phyloP scores from a whole-genome alignment of 2,888 invertebrate genomes.

The Melolontha melolontha region DNA sequence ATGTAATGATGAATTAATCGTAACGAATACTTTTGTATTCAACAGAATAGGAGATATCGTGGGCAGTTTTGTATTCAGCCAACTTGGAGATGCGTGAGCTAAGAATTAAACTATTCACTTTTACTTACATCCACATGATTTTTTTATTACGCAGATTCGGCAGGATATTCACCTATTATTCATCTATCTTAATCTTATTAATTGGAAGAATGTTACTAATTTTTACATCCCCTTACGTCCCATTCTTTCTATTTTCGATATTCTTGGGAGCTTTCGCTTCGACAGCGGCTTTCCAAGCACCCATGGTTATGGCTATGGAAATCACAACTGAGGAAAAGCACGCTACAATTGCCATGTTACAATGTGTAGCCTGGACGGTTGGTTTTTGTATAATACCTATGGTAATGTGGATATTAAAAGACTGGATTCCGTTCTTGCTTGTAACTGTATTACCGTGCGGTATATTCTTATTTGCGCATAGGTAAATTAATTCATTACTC shows the following conservation, averaged over 20 bases:
- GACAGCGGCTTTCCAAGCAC: constrained; percentile 66
- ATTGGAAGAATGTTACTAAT: constrained; percentile 61
- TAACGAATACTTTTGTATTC: constrained; percentile 69
- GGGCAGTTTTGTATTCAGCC: constrained; percentile 70
- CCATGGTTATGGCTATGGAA: constrained; percentile 69
- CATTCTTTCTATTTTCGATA: constrained; percentile 12
- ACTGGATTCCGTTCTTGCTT: constrained; percentile 67
- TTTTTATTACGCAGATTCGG: constrained; percentile 63
- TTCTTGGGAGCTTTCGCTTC: constrained; percentile 65
- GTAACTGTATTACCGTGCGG: constrained; percentile 66
- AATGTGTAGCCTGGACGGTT: constrained; percentile 68
- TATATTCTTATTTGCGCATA: constrained; percentile 64
- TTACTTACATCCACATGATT: constrained; percentile 2
- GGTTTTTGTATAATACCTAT: constrained; percentile 68
- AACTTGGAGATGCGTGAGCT: constrained; percentile 71
- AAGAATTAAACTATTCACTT: constrained; percentile 6
- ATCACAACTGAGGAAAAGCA: constrained; percentile 67
- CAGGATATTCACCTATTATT: constrained; percentile 66
- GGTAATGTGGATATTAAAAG: constrained; percentile 67
- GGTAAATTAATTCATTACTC: constrained; percentile 56
- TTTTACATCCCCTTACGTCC: neutral
- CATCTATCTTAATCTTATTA: constrained; percentile 64
- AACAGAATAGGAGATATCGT: constrained; percentile 68
- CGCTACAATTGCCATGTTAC: constrained; percentile 67
- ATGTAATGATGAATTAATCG: constrained; percentile 68